Base-by-base conservation (phyloP, 2,113 vertebrate species). In the Poeciliopsis turrubarensis region DNA sequence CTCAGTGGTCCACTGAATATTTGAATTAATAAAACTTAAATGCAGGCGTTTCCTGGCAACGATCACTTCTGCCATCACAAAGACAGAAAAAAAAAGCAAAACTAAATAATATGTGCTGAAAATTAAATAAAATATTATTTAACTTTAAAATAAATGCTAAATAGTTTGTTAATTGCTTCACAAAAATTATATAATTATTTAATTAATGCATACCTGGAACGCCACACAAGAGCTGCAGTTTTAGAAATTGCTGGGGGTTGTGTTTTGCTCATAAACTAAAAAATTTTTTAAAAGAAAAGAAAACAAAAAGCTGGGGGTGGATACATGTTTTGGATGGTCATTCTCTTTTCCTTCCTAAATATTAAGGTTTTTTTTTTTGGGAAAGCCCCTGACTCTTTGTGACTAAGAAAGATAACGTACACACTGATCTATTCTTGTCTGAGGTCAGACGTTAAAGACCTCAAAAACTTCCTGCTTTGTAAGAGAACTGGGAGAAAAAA, bases 361-460 rank as follows among this genome's bases (percentile, higher is more conserved):
- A 74, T 80, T 85, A 34, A 82, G 76, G 74, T 87, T 88, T 31
- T 31, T 31, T 30, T 0, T 70, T 88, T 69, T 85, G 85, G 89
- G 89, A 89, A 85, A 79, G 84, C 86, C 89, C 83, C 66, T 51
- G 80, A 71, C 81, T 86, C 76, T 29, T n/a, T 86, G 82, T 88
- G 72, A 86, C 76, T 75, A 61, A 67, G 71, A 66, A 86, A 83
- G 71, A 87, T 87, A 64, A 73, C 85, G 85, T 47, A 2, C 75
- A 73, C 51, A 25, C 71, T 72, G 78, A 89, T 87, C 88, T 90
- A 88, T 90, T 87, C 78, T 74, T 67, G 72, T 85, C 81, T 79
- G 76, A 65, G 89, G 86, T 91, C 87, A 90, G 64, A 89, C 72
- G 80, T 87, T 80, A 84, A 90, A 85, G 75, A 84, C 78, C 89